phyloP scores from a whole-genome alignment of 2,797 vertebrate species.

The Clamator glandarius region DNA sequence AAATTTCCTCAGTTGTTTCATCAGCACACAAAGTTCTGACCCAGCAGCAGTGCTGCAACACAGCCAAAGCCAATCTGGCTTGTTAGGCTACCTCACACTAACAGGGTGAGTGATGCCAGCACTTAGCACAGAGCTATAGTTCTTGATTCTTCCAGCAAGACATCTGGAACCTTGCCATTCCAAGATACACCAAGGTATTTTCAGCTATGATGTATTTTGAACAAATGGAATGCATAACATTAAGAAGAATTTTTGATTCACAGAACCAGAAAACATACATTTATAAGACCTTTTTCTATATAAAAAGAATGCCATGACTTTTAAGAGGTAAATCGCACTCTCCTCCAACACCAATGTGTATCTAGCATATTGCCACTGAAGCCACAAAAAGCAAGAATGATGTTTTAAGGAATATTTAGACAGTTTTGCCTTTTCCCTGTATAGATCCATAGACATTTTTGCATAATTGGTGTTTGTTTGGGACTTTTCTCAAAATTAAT shows the following conservation, averaged over 20 bases:
- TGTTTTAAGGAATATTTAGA: background rate
- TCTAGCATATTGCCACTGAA: background rate
- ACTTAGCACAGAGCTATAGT: background rate
- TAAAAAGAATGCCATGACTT: background rate
- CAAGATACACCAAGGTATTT: background rate
- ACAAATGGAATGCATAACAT: background rate
- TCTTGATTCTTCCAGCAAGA: background rate
- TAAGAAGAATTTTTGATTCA: background rate
- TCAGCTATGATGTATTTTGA: background rate
- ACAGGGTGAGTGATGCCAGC: background rate
- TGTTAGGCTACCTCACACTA: background rate
- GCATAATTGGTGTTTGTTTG: background rate
- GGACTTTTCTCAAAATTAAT: background rate
- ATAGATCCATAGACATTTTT: background rate
- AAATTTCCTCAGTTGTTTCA: background rate
- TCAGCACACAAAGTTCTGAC: background rate
- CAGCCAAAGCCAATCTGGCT: background rate
- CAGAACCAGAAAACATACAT: background rate
- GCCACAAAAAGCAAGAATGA: rapidly evolving
- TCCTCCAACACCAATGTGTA: background rate
- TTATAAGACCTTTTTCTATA: background rate
- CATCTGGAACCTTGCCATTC: rapidly evolving
- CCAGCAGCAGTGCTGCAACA: background rate
- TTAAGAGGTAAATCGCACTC: background rate
- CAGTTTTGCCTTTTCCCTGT: background rate